Base-by-base conservation (phyloP, 2,113 vertebrate genomes). In the Erythrocebus patas region DNA sequence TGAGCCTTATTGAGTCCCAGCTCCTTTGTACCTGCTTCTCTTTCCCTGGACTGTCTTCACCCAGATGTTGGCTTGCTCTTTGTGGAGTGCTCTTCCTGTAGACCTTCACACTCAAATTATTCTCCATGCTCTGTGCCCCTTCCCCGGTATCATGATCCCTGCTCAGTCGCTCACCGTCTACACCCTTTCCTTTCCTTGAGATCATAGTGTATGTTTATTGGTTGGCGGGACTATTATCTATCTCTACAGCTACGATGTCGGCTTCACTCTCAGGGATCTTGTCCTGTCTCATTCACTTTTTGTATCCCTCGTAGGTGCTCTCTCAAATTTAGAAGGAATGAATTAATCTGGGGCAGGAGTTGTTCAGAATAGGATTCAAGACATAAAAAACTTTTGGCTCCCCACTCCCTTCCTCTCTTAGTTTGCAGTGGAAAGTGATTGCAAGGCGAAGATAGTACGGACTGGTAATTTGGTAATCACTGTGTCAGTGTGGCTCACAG, bases 151-250 rank as follows among this genome's bases (percentile, higher is more conserved):
- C 43, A 23, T 11, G 52, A n/a, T n/a, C 3, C 10, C 20, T n/a
- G 30, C 32, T 27, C 2, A 32, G 52, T 2, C 2, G 25, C 8
- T 48, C 18, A 0, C 20, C 57, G n/a, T 20, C 20, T 3, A 5
- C 0, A 17, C 35, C 32, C 8, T 10, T 23, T 35, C 8, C 7
- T 32, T 52, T 79, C 57, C n/a, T 59, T 52, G 35, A 59, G 45
- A n/a, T 48, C 6, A 4, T 11, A 0, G 20, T 2, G 0, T 7
- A 20, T 55, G 3, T 30, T 75, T 27, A 14, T 32, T 18, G 22
- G 22, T 30, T 48, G 45, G 55, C 1, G 38, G 18, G 57, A 61
- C 48, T 32, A 1, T n/a, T 3, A 8, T 17, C 2, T 61, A 7
- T 81, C 20, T 38, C n/a, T 55, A 50, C 5, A 10, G 22, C 20